Percentiles rank a stretch among this genome's conserved stretches.
These are phyloP conservation scores for Drepana arcuata DNA, from an alignment of 1,140 invertebrate species.

Conservation along the genomic window DNA sequence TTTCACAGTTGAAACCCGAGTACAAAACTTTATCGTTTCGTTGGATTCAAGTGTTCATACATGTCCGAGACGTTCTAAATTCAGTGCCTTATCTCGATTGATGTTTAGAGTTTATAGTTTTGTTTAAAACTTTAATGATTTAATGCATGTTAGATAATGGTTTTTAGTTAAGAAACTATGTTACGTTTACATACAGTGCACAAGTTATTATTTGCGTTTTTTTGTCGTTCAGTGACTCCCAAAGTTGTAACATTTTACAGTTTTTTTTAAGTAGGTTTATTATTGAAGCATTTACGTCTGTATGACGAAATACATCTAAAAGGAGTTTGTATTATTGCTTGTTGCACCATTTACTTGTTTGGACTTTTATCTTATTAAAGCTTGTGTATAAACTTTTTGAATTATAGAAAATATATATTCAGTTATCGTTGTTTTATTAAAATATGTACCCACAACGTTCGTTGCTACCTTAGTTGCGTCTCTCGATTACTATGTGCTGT, in stretches of 20 bases:
- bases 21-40: too few relatives aligned
- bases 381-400: slow-evolving; percentile 38
- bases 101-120: slow-evolving; percentile 13
- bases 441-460: too few relatives aligned
- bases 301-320: slow-evolving; percentile 11
- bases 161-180: slow-evolving; percentile 9
- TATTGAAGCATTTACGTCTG: slow-evolving; percentile 13
- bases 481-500: too few relatives aligned
- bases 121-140: slow-evolving; percentile 8
- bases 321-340: slow-evolving; percentile 24
- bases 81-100: slow-evolving; percentile 40
- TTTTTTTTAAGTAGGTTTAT: slow-evolving; percentile 15
- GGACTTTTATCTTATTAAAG: slow-evolving; percentile 32
- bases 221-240: slow-evolving; percentile 2
- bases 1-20: too few relatives aligned
- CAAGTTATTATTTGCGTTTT: slow-evolving; percentile 7
- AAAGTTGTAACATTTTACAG: slow-evolving; percentile 1
- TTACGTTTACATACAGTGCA: slow-evolving; percentile 11
- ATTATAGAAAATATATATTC: slow-evolving; percentile 30
- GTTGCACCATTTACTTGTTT: slow-evolving; percentile 40
- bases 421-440: too few relatives aligned
- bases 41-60: too few relatives aligned
- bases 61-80: slow-evolving; percentile 19
- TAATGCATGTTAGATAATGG: slow-evolving; percentile 3
- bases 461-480: too few relatives aligned